A percentile compares a stretch with the other conserved stretches of the same genome.
These are phyloP conservation scores for Gastrophysa polygoni DNA, from an alignment of 2,888 invertebrate genomes.

Conservation along the genomic window DNA sequence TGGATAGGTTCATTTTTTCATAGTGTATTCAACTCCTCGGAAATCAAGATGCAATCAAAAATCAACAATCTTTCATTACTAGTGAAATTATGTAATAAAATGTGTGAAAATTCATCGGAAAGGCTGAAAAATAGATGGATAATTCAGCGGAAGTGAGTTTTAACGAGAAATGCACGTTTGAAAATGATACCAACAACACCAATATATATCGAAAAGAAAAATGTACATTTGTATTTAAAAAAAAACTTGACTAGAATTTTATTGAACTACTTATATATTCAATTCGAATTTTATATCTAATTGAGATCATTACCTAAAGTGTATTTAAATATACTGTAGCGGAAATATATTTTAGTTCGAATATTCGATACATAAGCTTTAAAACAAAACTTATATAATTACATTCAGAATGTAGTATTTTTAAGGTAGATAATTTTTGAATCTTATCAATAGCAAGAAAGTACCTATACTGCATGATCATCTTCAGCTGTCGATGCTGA, in stretches of 20 bases:
- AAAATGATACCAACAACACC: constrained; percentile 44
- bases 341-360: constrained; percentile 46
- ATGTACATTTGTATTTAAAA: constrained; percentile 53
- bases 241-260: constrained; percentile 44
- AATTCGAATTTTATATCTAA: constrained; percentile 53
- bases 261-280: constrained; percentile 48
- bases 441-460: constrained; percentile 41
- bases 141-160: constrained; percentile 7
- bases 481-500: constrained; percentile 27
- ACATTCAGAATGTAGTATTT: constrained; percentile 48
- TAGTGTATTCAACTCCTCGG: constrained; percentile 8
- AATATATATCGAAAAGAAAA: constrained; percentile 51
- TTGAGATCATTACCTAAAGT: constrained; percentile 47
- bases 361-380: constrained; percentile 48
- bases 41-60: constrained; percentile 46
- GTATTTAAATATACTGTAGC: constrained; percentile 51
- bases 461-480: constrained; percentile 40
- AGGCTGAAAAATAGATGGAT: constrained; percentile 34
- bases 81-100: constrained; percentile 36
- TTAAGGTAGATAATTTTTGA: constrained; percentile 49
- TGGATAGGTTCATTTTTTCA: neutral
- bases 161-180: constrained; percentile 19
- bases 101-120: constrained; percentile 35
- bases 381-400: constrained; percentile 41
- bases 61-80: constrained; percentile 46